These are phyloP conservation scores for Allygus modestus DNA, from an alignment of 2,888 invertebrate species.

Conservation along the genomic window DNA sequence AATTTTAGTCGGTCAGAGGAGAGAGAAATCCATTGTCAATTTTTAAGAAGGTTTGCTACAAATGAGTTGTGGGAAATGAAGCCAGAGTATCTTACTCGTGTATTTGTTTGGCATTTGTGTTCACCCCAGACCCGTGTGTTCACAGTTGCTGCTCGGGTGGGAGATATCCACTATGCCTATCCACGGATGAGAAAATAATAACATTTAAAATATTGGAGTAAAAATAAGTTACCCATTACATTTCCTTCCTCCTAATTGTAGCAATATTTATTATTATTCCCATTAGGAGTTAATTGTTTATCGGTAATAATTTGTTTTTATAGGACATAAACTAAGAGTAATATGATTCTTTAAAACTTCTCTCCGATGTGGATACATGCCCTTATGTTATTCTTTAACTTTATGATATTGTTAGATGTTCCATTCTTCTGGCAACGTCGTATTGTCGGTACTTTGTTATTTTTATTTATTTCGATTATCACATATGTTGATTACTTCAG, in stretches of 20 bases:
- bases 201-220: slow-evolving; percentile 41
- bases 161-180: slow-evolving; percentile 26
- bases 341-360: background rate
- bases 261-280: slow-evolving; percentile 36
- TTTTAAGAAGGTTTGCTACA: no score
- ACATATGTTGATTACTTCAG: background rate
- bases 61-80: no score
- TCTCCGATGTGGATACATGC: slow-evolving; percentile 14
- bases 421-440: background rate
- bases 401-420: slow-evolving; percentile 30
- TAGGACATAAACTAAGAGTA: background rate
- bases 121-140: no score
- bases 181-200: slow-evolving; percentile 33
- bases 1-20: no score
- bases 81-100: no score
- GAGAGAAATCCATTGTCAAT: no score
- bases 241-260: slow-evolving; percentile 14
- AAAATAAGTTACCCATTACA: slow-evolving; percentile 46
- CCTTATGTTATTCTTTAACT: slow-evolving; percentile 1
- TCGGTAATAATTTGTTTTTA: slow-evolving; percentile 3
- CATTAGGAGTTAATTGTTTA: slow-evolving; percentile 21
- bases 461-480: slow-evolving; percentile 13
- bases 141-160: slow-evolving; percentile 33
- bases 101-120: no score
- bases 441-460: slow-evolving; percentile 3